phyloP scores from a whole-genome alignment of 2,113 vertebrate species.

The Eptesicus fuscus region DNA sequence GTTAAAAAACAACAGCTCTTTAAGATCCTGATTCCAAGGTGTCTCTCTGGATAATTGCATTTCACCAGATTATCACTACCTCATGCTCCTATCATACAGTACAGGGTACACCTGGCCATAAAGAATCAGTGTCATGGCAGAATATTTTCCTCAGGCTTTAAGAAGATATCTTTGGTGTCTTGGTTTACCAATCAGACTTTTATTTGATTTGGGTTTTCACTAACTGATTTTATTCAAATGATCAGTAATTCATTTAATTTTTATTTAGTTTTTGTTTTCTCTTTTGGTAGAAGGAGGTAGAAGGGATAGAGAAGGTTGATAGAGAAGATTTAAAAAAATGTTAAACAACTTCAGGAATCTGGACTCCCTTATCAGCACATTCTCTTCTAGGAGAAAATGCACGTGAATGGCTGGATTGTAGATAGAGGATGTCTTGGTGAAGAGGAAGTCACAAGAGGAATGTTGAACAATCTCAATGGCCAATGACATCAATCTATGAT shows the following conservation, averaged over 20 bases:
- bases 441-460: neutral
- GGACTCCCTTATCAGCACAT: neutral
- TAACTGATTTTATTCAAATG: neutral
- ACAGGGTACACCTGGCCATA: neutral
- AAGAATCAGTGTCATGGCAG: neutral
- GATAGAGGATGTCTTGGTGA: neutral
- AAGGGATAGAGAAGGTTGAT: neutral
- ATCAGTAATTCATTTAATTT: neutral
- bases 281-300: neutral
- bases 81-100: neutral
- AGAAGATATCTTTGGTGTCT: neutral
- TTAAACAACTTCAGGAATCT: neutral
- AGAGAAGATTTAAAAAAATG: neutral
- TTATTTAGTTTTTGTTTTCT: neutral
- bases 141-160: neutral
- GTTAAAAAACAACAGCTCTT: neutral
- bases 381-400: neutral
- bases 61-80: neutral
- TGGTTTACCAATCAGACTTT: neutral
- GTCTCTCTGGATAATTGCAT: neutral
- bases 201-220: neutral
- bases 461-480: neutral
- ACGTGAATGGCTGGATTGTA: neutral
- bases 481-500: neutral
- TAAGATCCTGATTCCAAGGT: neutral